Evolutionary conservation across 2,888 invertebrate species (phyloP), one percentile per base, ranked within the genome.

Genomic region (Hydropsyche betteni): DNA sequence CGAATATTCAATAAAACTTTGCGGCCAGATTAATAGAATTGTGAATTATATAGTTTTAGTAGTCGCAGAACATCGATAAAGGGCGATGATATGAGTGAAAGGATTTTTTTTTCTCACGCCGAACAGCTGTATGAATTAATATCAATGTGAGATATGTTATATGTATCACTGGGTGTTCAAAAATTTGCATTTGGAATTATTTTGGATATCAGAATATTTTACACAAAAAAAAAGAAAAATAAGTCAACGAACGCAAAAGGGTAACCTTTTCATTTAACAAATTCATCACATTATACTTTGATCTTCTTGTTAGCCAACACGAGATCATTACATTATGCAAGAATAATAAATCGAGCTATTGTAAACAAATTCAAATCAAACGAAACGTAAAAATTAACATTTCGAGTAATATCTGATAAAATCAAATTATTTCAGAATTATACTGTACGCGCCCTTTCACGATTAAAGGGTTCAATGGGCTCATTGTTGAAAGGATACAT

Each of bases 381-480:
- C 34, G 44, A 6, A 44, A 70, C 33, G 0, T 70, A 34, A 51
- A 58, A 24, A 58, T 8, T 58, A 44, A 44, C 44, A 44, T 6
- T 44, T 44, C 44, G 44, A 24, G 24, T 24, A 24, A 24, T 24
- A 24, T 24, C 24, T 24, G 24, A 24, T 55, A 4, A 68, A 52
- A 6, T 16, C 36, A 51, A 64, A 52, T 69, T 52, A 44, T 61
- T 33, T 68, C 68, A 50, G 16, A 69, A 69, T 36, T n/a, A 71
- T 51, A n/a, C 34, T 24, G 24, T 24, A 24, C 24, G 24, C 24
- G 24, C 24, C 24, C 24, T 64, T 12, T 36, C 14, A 16, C 8
- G 44, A 69, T 77, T 75, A 78, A 78, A 74, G 76, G 77, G 72
- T 77, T 76, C 74, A 61, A 78, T 77, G 72, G 74, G 69, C 68